These are phyloP conservation scores for Eucera pruinosa DNA, from an alignment of 2,888 invertebrate species.

Conservation along the genomic window DNA sequence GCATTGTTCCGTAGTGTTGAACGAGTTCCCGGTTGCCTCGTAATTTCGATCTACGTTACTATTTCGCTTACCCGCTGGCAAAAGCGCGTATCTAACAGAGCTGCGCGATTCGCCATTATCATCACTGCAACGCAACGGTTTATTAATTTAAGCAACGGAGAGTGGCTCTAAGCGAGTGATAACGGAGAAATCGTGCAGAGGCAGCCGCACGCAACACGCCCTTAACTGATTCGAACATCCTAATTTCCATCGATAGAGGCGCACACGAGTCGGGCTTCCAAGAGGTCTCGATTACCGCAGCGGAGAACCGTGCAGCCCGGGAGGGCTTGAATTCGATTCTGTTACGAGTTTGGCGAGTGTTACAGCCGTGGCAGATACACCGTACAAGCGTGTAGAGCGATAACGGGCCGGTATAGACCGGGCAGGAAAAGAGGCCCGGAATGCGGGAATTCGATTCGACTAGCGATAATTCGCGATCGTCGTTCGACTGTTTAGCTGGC, in stretches of 20 bases:
- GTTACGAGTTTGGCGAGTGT: conserved; percentile 57
- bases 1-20: too few relatives aligned
- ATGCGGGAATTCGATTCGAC: conserved; percentile 31
- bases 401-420: conserved; percentile 27
- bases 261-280: conserved; percentile 31
- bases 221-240: conserved; percentile 51
- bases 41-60: too few relatives aligned
- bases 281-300: conserved; percentile 49
- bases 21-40: too few relatives aligned
- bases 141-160: too few relatives aligned
- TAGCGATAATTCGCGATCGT: conserved; percentile 24
- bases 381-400: conserved; percentile 10
- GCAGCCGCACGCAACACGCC: background rate
- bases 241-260: conserved; percentile 52
- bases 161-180: too few relatives aligned
- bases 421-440: conserved; percentile 26
- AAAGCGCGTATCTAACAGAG: too few relatives aligned
- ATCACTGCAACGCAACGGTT: too few relatives aligned
- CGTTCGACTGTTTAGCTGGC: too few relatives aligned
- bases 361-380: conserved; percentile 38
- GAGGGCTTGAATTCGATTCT: conserved; percentile 55
- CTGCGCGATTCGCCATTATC: too few relatives aligned
- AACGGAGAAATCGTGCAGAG: background rate
- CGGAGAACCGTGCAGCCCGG: conserved; percentile 34
- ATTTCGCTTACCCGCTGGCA: too few relatives aligned